phyloP scores from a whole-genome alignment of 2,113 vertebrate species.

The Oncorhynchus nerka region DNA sequence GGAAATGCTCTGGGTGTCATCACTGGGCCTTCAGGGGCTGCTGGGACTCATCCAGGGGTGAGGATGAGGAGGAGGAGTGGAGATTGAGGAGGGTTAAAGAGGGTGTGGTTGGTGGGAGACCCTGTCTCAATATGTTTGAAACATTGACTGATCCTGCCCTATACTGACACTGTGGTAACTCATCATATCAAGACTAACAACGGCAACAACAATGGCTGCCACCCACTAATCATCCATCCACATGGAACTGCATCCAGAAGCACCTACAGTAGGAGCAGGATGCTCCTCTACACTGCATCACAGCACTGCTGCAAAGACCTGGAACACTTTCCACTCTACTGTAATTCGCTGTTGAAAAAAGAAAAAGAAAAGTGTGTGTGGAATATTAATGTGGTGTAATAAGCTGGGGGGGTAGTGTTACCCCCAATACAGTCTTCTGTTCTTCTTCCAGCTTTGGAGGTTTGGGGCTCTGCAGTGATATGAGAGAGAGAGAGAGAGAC shows the following conservation, averaged over 20 bases:
- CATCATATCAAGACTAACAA: not conserved
- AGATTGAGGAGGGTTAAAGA: not conserved
- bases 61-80: not conserved
- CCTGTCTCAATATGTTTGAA: not conserved
- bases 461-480: not conserved
- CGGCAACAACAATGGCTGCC: not conserved
- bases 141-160: not conserved
- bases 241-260: no score
- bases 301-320: not conserved
- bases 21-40: slow-evolving; percentile 76
- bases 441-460: not conserved
- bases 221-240: not conserved
- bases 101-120: not conserved
- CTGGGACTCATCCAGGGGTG: slow-evolving; percentile 68
- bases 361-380: not conserved
- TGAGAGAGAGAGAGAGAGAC: not conserved
- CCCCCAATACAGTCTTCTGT: not conserved
- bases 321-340: not conserved
- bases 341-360: not conserved
- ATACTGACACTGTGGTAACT: no score
- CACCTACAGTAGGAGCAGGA: no score
- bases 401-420: not conserved
- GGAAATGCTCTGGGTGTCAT: slow-evolving; percentile 91
- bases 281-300: not conserved
- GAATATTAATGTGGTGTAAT: not conserved